Evolutionary conservation across 2,797 vertebrate genomes (phyloP), one percentile per base, ranked within the genome.

Genomic region (Lophius americanus): DNA sequence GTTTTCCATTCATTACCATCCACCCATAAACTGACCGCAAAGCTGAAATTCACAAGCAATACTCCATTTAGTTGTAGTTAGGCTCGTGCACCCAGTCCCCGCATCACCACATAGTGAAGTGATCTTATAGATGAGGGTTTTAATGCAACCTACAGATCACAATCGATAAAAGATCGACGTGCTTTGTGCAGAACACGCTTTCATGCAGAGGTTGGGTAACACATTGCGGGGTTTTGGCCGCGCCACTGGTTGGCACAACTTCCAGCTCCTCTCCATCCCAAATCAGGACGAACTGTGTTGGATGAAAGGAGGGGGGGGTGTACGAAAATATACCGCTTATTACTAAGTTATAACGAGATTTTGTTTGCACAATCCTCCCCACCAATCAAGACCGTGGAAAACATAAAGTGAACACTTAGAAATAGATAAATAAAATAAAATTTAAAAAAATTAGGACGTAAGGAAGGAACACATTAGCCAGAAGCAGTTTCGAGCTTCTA

Each of bases 201-300:
- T 47, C 11, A 14, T 38, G 23, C 62, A 37, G 43, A 56, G 49
- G 48, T 37, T 76, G 68, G 60, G 51, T 5, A 35, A 10, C 62
- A 67, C 53, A 65, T 53, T 89, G 76, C 85, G 54, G 75, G 32
- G 6, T 13, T 82, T 78, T 38, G 43, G 5, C 56, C 46, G 59
- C 37, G 53, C 36, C 50, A 41, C 39, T 37, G 67, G 2, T 68
- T 79, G 80, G 70, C 62, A 82, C 78, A 91, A 91, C 90, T 91
- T 86, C 78, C 65, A 70, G 65, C 71, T 73, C 69, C 5, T 64
- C 78, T 73, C 54, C 69, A 86, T 88, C 84, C 83, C 82, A 58
- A 7, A 56, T 47, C 64, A 77, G 78, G 82, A 86, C 59, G 57
- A 65, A 9, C 23, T 3, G 50, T 13, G 36, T 51, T 5, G 46